Percentiles rank a stretch among this genome's conserved stretches.
phyloP scores from a whole-genome alignment of 2,888 invertebrate species.

The Plebejus argus region DNA sequence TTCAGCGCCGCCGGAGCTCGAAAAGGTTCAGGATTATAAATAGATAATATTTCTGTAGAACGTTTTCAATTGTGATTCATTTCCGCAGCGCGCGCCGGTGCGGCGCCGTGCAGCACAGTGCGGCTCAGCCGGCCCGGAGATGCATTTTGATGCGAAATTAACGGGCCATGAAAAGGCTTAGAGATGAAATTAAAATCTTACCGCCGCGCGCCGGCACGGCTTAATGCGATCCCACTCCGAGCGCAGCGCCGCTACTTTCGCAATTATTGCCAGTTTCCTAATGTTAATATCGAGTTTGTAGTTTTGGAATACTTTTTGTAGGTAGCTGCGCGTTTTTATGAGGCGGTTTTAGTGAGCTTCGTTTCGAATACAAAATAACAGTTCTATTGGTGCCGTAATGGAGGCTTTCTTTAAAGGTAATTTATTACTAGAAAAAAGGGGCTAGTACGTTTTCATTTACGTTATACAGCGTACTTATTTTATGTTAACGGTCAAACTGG shows the following conservation, averaged over 20 bases:
- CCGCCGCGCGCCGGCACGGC: constrained; percentile 37
- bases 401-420: not conserved
- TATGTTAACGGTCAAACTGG: not conserved
- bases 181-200: constrained; percentile 41
- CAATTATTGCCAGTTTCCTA: not conserved
- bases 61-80: constrained; percentile 17
- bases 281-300: not conserved
- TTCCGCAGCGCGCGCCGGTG: not conserved
- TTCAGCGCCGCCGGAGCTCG: not conserved
- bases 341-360: not conserved
- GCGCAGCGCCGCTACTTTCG: not conserved
- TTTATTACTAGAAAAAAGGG: not conserved
- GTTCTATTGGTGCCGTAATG: not conserved
- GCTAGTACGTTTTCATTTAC: not conserved
- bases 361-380: not conserved
- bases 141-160: constrained; percentile 39
- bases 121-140: constrained; percentile 4
- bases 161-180: constrained; percentile 38
- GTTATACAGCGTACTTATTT: not conserved
- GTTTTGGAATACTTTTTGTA: not conserved
- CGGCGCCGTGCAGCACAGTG: not conserved
- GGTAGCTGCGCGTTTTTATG: not conserved
- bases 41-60: constrained; percentile 17
- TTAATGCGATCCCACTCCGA: constrained; percentile 34
- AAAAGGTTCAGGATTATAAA: constrained; percentile 23